These are phyloP conservation scores for Nothoprocta pentlandii DNA, from an alignment of 2,113 vertebrate species.

Conservation along the genomic window DNA sequence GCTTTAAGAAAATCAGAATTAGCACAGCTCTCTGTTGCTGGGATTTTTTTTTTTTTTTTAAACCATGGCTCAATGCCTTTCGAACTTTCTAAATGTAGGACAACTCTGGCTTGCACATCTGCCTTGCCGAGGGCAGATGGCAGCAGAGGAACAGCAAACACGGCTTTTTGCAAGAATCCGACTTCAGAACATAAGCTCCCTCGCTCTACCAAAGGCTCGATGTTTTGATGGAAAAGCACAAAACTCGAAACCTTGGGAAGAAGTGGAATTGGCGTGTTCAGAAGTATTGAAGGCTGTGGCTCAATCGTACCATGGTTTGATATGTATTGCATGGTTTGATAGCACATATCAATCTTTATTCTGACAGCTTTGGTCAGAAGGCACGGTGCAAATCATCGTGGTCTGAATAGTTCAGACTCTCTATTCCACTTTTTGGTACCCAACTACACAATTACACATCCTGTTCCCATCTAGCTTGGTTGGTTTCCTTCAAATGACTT, in stretches of 20 bases:
- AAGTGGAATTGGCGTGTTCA: not conserved
- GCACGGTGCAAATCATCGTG: not conserved
- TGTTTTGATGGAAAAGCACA: conserved; percentile 22
- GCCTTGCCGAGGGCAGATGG: conserved; percentile 72
- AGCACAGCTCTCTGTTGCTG: not conserved
- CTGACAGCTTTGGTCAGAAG: not conserved
- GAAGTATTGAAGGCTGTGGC: not conserved
- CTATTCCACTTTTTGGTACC: not conserved
- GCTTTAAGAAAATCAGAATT: not conserved
- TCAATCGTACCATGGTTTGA: not conserved
- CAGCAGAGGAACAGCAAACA: conserved; percentile 77
- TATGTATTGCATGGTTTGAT: not conserved
- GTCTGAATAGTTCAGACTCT: not conserved
- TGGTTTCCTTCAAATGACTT: conserved; percentile 3
- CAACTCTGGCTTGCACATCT: conserved; percentile 27
- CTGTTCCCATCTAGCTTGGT: not conserved
- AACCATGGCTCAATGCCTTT: not conserved
- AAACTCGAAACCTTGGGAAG: conserved; percentile 13
- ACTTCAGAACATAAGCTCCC: not conserved
- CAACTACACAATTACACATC: not conserved
- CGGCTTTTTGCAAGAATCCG: not conserved
- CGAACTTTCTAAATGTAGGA: not conserved
- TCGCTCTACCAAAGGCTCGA: not conserved
- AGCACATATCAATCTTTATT: not conserved
- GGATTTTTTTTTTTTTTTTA: not conserved